A percentile compares a stretch with the other conserved stretches of the same genome.
Conservation (phyloP, 2,888 invertebrate species). For the Pherbina coryleti region DNA sequence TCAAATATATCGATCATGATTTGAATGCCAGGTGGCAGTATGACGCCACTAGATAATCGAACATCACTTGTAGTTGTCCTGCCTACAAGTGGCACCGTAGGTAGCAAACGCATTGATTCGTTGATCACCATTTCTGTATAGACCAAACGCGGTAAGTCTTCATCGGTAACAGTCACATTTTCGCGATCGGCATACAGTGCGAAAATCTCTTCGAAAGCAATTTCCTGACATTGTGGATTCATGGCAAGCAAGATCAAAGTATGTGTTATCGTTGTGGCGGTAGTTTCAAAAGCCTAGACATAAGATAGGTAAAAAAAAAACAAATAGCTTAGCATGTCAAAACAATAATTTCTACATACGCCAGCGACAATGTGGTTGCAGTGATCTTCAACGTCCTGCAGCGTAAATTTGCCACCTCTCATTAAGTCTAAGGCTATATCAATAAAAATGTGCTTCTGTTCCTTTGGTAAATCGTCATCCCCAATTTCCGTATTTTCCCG, state of each 20-base stretch:
- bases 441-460: neutral
- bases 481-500: neutral
- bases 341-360: neutral
- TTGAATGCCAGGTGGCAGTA: neutral
- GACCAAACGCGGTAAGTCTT: conserved; percentile 46
- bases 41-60: neutral
- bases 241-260: conserved; percentile 41
- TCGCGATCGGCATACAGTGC: neutral
- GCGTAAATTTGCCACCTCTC: neutral
- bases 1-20: neutral
- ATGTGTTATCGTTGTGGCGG: conserved; percentile 32
- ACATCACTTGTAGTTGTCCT: neutral
- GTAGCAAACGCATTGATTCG: conserved; percentile 48
- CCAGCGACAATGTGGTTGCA: neutral
- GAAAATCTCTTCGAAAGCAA: conserved; percentile 48
- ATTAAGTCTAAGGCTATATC: neutral
- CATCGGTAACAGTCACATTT: neutral
- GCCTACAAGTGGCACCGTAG: conserved; percentile 46
- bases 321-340: neutral
- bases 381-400: neutral
- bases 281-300: conserved; percentile 46
- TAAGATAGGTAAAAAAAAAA: neutral
- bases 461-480: neutral
- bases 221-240: conserved; percentile 49
- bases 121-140: conserved; percentile 52